Evolutionary conservation across 2,888 invertebrate species (phyloP).

Genomic region (Phoenoteleia sp.): DNA sequence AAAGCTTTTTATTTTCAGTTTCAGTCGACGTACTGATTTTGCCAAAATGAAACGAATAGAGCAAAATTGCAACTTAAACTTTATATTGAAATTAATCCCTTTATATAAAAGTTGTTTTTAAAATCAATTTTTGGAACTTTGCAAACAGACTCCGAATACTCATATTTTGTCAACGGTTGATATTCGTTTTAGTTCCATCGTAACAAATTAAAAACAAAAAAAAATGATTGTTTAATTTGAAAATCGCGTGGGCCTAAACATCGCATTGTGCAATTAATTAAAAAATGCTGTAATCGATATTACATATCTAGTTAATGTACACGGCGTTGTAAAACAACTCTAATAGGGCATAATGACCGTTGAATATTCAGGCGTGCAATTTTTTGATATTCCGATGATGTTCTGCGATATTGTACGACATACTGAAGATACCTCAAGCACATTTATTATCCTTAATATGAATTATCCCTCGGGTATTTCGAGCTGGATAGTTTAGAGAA

Average conservation of each 20-base stretch:
- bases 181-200: too few species aligned
- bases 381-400: conserved; percentile 51
- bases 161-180: too few species aligned
- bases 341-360: conserved; percentile 31
- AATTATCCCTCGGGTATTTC: conserved; percentile 37
- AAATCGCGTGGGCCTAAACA: neutral
- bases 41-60: too few species aligned
- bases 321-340: conserved; percentile 35
- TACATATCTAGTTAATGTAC: conserved; percentile 17
- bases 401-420: conserved; percentile 48
- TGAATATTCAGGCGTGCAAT: conserved; percentile 34
- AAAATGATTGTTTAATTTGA: too few species aligned
- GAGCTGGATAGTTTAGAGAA: conserved; percentile 24
- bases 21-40: too few species aligned
- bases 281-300: conserved; percentile 12
- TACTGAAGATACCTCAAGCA: conserved; percentile 44
- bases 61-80: too few species aligned
- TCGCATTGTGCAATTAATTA: conserved; percentile 9
- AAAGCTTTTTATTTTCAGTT: too few species aligned
- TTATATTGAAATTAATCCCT: too few species aligned
- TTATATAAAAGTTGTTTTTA: too few species aligned
- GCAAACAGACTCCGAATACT: too few species aligned
- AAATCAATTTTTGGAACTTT: too few species aligned
- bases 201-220: too few species aligned
- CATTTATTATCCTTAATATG: conserved; percentile 52